Percentiles rank a stretch among this genome's conserved stretches.
Evolutionary conservation across 2,797 vertebrate genomes (phyloP).

Genomic region (Crossoptilon crossoptilon): DNA sequence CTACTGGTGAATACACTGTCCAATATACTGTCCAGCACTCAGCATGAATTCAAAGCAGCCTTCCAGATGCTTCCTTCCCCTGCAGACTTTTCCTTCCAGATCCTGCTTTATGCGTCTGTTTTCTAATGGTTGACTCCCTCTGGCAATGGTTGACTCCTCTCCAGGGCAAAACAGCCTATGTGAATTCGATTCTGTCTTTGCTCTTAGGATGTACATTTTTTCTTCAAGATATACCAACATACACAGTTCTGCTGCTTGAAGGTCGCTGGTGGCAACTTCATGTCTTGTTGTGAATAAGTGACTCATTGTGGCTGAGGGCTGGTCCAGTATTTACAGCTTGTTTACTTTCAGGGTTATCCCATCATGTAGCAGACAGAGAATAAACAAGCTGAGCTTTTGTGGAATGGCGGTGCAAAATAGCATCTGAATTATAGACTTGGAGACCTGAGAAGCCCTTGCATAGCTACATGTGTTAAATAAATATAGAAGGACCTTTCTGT

Average conservation of each 20-base stretch:
- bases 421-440: neutral
- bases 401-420: conserved; percentile 12
- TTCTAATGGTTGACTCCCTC: neutral
- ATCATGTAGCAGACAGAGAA: conserved; percentile 1
- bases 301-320: neutral
- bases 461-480: neutral
- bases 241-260: neutral
- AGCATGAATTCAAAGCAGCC: neutral
- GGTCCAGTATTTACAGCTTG: conserved; percentile 15
- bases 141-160: neutral
- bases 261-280: accelerated
- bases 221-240: neutral
- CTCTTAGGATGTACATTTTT: neutral
- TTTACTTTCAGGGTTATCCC: conserved; percentile 40
- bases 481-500: neutral
- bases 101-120: neutral
- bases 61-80: neutral
- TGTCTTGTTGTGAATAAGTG: neutral
- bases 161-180: neutral
- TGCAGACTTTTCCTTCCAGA: neutral
- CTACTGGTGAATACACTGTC: neutral
- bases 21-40: neutral
- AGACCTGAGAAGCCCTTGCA: conserved; percentile 11
- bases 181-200: neutral
- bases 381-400: conserved; percentile 18